Base-by-base conservation (phyloP, 2,888 invertebrate genomes). In the Phaedon cochleariae region DNA sequence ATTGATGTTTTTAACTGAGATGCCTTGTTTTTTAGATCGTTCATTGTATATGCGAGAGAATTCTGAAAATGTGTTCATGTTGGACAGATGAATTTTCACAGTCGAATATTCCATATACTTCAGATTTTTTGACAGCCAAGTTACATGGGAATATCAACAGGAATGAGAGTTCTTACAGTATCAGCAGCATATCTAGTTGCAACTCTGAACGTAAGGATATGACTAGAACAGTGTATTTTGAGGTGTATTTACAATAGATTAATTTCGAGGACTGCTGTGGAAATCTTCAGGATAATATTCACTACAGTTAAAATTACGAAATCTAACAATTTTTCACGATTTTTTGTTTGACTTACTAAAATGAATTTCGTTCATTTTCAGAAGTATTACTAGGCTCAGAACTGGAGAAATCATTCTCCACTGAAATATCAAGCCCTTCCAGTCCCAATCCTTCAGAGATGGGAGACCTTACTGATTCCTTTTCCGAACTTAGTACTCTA, bases 31-130 rank as follows among this genome's bases (percentile, higher is more conserved):
- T 83, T 10, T 83, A 93, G 93, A 88, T 94, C 73, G 83, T 94
- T n/a, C 92, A 91, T 83, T 86, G 89, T 69, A 86, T 93, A 61
- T 93, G 93, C 77, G 93, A 94, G 80, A 86, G 93, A 45, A 87
- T 94, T 26, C 86, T 94, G 17, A 88, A 90, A 76, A 83, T 93
- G 2, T 90, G 90, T 73, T 89, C 89, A 1, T 89, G 90, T 74
- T 86, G 87, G 62, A 85, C 85, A n/a, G 86, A 86, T 73, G 86
- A 87, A 79, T 87, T 87, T 74, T 80, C 85, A 17, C 81, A 87
- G 20, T 84, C 85, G 18, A 87, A 84, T 76, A 81, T 85, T 1
- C 86, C 90, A 0, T 88, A 89, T 74, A 89, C 89, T 62, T 85
- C 86, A 65, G 85, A 85, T 61, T 90, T 90, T 75, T 81, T 89